Evolutionary conservation across 2,888 invertebrate species (phyloP), one percentile per base, ranked within the genome.

Genomic region (Lycophotia porphyrea): DNA sequence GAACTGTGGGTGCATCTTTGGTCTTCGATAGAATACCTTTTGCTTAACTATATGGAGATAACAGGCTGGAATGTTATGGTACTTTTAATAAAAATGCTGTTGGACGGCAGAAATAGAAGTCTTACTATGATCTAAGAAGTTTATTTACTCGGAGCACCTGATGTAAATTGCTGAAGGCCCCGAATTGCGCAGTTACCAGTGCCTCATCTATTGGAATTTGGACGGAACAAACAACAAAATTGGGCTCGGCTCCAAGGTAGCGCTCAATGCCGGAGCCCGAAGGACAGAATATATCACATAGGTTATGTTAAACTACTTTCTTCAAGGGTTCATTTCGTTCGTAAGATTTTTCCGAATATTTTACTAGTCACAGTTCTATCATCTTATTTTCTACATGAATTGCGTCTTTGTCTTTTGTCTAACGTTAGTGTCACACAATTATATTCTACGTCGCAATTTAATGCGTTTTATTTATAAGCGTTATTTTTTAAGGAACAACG

Each of bases 111-210:
- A 24, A 39, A 69, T 69, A 55, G 18, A 63, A 13, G 2, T 1
- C 36, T 13, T 18, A 11, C 9, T 71, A n/a, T 31, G 4, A n/a
- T 63, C 63, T 1, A 8, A 36, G 47, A 13, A 11, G 7, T 39
- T 72, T 55, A 39, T 64, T 55, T 27, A 27, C n/a, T 58, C 15
- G 44, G 31, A 39, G 39, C 31, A 47, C 55, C 52, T 69, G 55
- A 5, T 64, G n/a, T 2, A 64, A 71, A 65, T 73, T 36, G 34
- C 58, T 21, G 61, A 61, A 47, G 55, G 66, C 18, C 81, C 47
- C 39, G 63, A 74, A 81, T 74, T 80, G 55, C 78, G 66, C 60
- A 74, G 61, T 80, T 80, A 66, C 44, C 64, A 70, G 31, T n/a
- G n/a, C 39, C 44, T n/a, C 44, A 72, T 52, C 60, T 66, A 39